These are phyloP conservation scores for Homarus americanus DNA, from an alignment of 1,140 invertebrate genomes.

Conservation along the genomic window DNA sequence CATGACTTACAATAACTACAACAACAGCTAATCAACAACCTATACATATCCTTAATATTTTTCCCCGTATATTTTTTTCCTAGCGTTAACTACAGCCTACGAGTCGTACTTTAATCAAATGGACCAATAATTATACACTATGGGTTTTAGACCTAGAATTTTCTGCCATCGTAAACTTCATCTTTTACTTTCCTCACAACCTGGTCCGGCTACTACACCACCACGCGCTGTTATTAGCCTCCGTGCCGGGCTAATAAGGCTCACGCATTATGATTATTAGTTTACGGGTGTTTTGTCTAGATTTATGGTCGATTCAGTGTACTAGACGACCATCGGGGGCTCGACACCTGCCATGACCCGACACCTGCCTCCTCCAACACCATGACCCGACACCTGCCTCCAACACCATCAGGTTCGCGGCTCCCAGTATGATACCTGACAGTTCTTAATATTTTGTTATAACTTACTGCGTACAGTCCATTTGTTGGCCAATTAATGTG, in stretches of 20 bases:
- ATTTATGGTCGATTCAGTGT: not conserved
- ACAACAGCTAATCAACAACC: not conserved
- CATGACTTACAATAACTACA: no score
- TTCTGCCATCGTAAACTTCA: not conserved
- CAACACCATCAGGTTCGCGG: no score
- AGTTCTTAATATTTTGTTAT: no score
- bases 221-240: not conserved
- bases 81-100: not conserved
- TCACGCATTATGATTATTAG: not conserved
- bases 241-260: not conserved
- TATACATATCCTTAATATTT: not conserved
- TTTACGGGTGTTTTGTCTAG: not conserved
- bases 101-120: not conserved
- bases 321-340: no score
- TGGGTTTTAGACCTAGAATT: not conserved
- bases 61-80: not conserved
- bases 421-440: no score
- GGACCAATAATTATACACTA: not conserved
- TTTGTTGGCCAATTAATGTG: no score
- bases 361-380: no score
- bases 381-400: no score
- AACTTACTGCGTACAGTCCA: no score
- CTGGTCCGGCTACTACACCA: not conserved
- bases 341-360: no score
- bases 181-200: constrained; percentile 2